Percentiles rank a stretch among this genome's conserved stretches.
Conservation (phyloP, 2,797 vertebrate species). For the Sarcophilus harrisii region DNA sequence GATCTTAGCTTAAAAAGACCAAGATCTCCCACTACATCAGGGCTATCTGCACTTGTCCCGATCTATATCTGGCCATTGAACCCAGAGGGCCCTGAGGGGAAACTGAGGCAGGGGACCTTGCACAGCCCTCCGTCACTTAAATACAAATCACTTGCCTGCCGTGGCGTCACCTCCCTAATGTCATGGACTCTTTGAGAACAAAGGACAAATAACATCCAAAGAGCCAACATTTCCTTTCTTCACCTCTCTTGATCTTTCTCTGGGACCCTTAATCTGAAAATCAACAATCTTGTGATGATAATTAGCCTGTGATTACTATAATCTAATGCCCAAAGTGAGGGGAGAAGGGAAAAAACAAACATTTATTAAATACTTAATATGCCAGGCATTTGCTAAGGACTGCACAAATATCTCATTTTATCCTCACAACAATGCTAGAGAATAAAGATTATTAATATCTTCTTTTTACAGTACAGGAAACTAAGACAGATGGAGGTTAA, state of each 20-base stretch:
- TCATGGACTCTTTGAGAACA: too few relatives aligned
- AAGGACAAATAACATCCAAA: neutral
- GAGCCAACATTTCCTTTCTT: neutral
- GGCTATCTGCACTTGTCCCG: too few relatives aligned
- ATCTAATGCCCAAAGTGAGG: neutral
- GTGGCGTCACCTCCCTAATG: too few relatives aligned
- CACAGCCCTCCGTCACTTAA: too few relatives aligned
- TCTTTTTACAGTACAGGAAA: neutral
- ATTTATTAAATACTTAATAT: neutral
- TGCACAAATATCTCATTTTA: neutral
- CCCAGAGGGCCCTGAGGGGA: too few relatives aligned
- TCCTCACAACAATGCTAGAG: neutral
- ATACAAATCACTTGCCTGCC: too few relatives aligned
- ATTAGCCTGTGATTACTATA: neutral
- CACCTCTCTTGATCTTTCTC: neutral
- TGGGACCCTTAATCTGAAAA: neutral
- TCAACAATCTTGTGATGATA: neutral
- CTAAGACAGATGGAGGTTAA: neutral
- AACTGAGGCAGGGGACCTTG: too few relatives aligned
- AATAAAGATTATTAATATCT: neutral
- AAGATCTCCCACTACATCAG: too few relatives aligned
- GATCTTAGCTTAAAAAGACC: too few relatives aligned
- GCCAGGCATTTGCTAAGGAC: neutral
- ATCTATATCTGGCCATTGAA: too few relatives aligned
- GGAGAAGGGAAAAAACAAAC: neutral